Conservation (phyloP, 2,888 invertebrate genomes). For the Lycophotia porphyrea region DNA sequence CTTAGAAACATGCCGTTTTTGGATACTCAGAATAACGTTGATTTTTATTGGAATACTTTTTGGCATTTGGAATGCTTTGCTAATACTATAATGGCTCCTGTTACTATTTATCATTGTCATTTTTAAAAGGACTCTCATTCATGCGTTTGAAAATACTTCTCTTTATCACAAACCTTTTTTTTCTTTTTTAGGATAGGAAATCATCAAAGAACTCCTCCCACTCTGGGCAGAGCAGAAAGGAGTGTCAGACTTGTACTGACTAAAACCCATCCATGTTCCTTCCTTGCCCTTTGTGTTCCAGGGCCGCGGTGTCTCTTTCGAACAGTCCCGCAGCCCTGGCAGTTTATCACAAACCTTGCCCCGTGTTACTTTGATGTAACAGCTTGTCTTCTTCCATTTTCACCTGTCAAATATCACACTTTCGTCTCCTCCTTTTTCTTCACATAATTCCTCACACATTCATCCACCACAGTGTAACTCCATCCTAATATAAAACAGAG, state of each 20-base stretch:
- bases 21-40: neutral
- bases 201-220: no score
- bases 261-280: no score
- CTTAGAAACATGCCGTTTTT: neutral
- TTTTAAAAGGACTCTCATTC: neutral
- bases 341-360: no score
- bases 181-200: no score
- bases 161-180: no score
- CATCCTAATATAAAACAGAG: slow-evolving; percentile 42
- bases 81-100: neutral
- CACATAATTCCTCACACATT: neutral
- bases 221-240: no score
- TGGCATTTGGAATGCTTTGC: no score
- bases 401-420: neutral
- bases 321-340: no score
- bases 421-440: neutral
- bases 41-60: neutral
- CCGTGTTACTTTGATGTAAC: neutral
- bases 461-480: slow-evolving; percentile 23
- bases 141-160: neutral
- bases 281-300: no score
- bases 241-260: no score
- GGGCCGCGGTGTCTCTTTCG: no score
- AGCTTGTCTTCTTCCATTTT: neutral
- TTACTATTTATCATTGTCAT: neutral